Base-by-base conservation (phyloP, 1,140 invertebrate species). In the Tetramorium alpestre region DNA sequence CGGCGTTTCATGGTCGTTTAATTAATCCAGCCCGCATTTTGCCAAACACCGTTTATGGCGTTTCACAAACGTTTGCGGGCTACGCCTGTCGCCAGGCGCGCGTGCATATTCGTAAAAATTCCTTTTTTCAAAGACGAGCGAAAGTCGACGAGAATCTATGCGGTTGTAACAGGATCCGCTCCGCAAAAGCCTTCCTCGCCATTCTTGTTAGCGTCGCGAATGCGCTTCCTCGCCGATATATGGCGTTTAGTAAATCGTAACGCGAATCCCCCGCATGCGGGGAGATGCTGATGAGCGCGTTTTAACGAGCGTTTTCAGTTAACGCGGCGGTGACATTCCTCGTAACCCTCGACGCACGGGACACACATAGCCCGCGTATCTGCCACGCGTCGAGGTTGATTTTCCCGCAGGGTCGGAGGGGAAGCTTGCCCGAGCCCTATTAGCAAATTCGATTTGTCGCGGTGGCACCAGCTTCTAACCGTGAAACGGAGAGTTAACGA, bases 401-500 rank as follows among this genome's bases (percentile, higher is more conserved):
- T 80, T 51, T 64, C 76, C 25, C 64, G 22, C 38, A 33, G 73
- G 41, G 13, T n/a, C 13, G 1, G 28, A 25, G 18, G 18, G 0
- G 62, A 11, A 41, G 54, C 49, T 25, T 18, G 75, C 22, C 22
- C 7, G 65, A 80, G 28, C 28, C 81, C 62, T 89, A 89, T 90
- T 89, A 90, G 69, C 86, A 88, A 90, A 90, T 90, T 90, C 81
- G 89, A 90, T 88, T 89, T 81, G 76, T 44, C 58, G 70, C 65
- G 87, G 88, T 89, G 82, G 87, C 76, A 84, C 72, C 51, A 11
- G 25, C 41, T 11, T 38, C 54, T 60, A 33, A 56, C 25, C n/a
- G 13, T 56, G 69, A 73, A 60, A 75, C 80, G 41, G 51, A 41
- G 60, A 82, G 80, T 84, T 73, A 49, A 60, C 80, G 80, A 84